Percentiles rank a stretch among this genome's conserved stretches.
Evolutionary conservation across 2,113 vertebrate species (phyloP).

Genomic region (Atlantisia rogersi): DNA sequence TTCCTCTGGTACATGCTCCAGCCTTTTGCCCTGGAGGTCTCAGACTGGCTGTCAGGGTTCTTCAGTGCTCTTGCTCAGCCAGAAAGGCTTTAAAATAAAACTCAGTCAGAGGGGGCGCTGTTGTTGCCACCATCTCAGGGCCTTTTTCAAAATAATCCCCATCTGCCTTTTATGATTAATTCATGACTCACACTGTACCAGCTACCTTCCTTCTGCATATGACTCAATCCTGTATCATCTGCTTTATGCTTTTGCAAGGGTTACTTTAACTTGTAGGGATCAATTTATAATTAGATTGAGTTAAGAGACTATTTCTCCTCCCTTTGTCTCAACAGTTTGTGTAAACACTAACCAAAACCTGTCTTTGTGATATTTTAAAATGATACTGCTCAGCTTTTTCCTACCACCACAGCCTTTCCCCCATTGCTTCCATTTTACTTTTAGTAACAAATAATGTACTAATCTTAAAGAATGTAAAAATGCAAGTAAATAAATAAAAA

Average conservation of each 20-base stretch:
- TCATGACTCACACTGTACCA: background rate
- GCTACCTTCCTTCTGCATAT: background rate
- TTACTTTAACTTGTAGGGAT: background rate
- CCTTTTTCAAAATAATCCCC: constrained; percentile 13
- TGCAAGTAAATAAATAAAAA: too few relatives aligned
- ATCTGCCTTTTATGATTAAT: constrained; percentile 28
- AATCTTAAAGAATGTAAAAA: background rate
- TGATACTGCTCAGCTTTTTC: background rate
- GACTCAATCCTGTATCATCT: constrained; percentile 22
- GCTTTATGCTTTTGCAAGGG: background rate
- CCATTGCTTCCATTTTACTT: background rate
- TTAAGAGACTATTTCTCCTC: background rate
- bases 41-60: background rate
- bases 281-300: background rate
- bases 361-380: background rate
- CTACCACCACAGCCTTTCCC: background rate
- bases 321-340: background rate
- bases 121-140: background rate
- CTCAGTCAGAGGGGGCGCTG: background rate
- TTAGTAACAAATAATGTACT: background rate
- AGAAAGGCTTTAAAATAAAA: constrained; percentile 20
- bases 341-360: background rate
- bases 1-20: background rate
- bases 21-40: background rate
- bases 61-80: background rate